phyloP scores from a whole-genome alignment of 2,888 invertebrate genomes.

The Blastobasis adustella region DNA sequence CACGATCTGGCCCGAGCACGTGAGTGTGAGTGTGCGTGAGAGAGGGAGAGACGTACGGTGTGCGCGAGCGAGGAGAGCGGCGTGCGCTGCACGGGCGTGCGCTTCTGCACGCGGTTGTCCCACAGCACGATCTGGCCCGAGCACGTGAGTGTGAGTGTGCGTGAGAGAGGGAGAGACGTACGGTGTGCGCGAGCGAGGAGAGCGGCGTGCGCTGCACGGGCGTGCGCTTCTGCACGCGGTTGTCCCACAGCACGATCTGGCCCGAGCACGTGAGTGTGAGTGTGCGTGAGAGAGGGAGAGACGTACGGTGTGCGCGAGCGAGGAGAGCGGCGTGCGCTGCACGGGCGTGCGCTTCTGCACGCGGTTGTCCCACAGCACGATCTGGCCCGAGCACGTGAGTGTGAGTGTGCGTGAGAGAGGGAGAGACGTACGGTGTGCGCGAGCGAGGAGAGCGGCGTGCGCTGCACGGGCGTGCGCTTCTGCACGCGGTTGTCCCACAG shows the following conservation, averaged over 20 bases:
- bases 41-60: conserved; percentile 75
- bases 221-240: conserved; percentile 96
- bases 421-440: no score
- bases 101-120: conserved; percentile 98
- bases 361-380: conserved; percentile 99
- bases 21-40: conserved; percentile 43
- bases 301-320: conserved; percentile 87
- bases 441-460: conserved; percentile 68
- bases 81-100: conserved; percentile 97
- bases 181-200: conserved; percentile 30
- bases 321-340: conserved; percentile 80
- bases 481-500: conserved; percentile 99
- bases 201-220: conserved; percentile 89
- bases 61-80: conserved; percentile 97
- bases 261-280: conserved; percentile 99
- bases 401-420: no score
- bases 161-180: no score
- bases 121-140: conserved; percentile 99
- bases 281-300: background rate
- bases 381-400: conserved; percentile 98
- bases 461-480: conserved; percentile 97
- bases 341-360: conserved; percentile 98
- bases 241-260: conserved; percentile 99
- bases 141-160: conserved; percentile 77
- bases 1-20: conserved; percentile 99